These are phyloP conservation scores for Chlorocebus sabaeus DNA, from an alignment of 2,113 vertebrate species.

Conservation along the genomic window DNA sequence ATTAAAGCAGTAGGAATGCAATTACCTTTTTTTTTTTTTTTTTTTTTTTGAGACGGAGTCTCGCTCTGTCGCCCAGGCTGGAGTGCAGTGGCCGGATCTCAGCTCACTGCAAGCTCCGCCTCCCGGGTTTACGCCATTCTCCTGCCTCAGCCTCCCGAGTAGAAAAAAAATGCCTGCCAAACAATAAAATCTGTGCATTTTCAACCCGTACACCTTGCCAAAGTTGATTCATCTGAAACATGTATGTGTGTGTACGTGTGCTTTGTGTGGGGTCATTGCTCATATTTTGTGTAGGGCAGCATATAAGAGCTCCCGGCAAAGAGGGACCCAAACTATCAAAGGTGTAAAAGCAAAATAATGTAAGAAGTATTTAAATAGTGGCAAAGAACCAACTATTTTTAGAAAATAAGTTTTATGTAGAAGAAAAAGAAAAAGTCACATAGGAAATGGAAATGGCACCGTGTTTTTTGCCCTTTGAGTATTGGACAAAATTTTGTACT, in stretches of 20 bases:
- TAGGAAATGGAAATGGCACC: not conserved
- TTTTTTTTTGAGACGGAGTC: no score
- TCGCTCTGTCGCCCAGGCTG: no score
- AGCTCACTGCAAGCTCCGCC: no score
- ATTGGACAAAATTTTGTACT: not conserved
- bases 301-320: not conserved
- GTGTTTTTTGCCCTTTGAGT: not conserved
- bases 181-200: not conserved
- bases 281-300: not conserved
- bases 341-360: not conserved
- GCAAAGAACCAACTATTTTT: not conserved
- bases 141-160: no score
- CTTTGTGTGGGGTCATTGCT: no score
- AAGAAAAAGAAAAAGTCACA: not conserved
- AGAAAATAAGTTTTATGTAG: not conserved
- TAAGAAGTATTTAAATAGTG: not conserved
- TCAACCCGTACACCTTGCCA: not conserved
- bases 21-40: not conserved
- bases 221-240: not conserved
- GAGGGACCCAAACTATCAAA: not conserved
- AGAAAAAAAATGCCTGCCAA: not conserved
- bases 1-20: not conserved
- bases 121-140: no score
- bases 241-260: not conserved
- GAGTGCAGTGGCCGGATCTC: no score